Conservation (phyloP, 1,140 invertebrate genomes). For the Cherax quadricarinatus region DNA sequence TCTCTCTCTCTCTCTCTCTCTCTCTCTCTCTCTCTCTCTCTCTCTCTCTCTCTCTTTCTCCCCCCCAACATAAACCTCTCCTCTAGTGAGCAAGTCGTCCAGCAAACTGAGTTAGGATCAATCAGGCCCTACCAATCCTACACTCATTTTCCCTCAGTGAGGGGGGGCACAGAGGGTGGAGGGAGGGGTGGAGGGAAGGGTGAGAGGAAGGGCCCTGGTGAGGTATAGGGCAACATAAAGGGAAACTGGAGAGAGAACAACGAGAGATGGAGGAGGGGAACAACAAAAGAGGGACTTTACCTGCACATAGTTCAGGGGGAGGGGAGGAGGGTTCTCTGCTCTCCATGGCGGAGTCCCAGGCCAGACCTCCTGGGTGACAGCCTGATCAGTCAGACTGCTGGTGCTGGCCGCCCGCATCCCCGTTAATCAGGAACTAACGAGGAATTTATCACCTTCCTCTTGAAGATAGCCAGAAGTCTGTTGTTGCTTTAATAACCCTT, state of each 20-base stretch:
- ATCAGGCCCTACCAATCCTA: slow-evolving; percentile 47
- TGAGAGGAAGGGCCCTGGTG: neutral
- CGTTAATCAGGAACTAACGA: too few relatives aligned
- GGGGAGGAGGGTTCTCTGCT: too few relatives aligned
- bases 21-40: slow-evolving; percentile 2
- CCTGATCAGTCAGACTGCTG: too few relatives aligned
- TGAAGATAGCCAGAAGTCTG: too few relatives aligned
- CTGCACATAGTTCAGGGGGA: too few relatives aligned
- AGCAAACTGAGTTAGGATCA: slow-evolving; percentile 42
- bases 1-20: too few relatives aligned
- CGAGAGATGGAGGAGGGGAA: neutral
- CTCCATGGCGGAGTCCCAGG: too few relatives aligned
- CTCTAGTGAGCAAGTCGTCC: slow-evolving; percentile 25
- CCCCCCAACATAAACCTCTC: neutral
- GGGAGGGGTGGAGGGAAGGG: neutral
- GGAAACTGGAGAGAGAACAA: neutral
- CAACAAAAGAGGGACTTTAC: neutral
- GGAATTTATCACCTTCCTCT: too few relatives aligned
- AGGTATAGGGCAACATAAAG: neutral
- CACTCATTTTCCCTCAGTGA: slow-evolving; percentile 27
- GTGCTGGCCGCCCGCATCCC: too few relatives aligned
- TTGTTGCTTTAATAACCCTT: too few relatives aligned
- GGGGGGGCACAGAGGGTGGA: neutral
- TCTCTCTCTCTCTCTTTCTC: neutral
- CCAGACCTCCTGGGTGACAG: too few relatives aligned